phyloP scores from a whole-genome alignment of 2,113 vertebrate species.

The Pangasianodon hypophthalmus region DNA sequence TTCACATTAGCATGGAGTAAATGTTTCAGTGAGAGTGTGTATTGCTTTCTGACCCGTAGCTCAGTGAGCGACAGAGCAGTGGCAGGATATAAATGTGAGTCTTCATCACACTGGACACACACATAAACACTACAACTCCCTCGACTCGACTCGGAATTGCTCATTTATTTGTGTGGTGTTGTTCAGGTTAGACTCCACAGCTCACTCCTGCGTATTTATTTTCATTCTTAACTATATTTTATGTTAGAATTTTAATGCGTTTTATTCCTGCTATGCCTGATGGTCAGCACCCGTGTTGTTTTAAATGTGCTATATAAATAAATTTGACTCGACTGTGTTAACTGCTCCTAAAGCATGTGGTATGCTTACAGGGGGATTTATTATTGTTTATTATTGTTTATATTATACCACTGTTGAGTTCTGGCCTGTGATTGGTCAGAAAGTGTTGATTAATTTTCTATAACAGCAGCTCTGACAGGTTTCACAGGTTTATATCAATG shows the following conservation, averaged over 20 bases:
- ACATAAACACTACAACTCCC: constrained; percentile 68
- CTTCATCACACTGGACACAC: constrained; percentile 71
- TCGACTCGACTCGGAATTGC: constrained; percentile 69
- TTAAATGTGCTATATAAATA: too few relatives aligned
- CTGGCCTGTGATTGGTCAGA: background rate
- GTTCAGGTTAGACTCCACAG: background rate
- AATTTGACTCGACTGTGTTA: background rate
- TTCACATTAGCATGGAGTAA: constrained; percentile 17
- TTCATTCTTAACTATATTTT: too few relatives aligned
- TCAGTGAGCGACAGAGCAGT: constrained; percentile 68
- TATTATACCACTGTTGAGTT: background rate
- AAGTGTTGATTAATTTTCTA: background rate
- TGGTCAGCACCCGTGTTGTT: too few relatives aligned
- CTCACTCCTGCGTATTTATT: background rate
- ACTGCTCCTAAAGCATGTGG: background rate
- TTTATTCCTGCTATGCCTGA: too few relatives aligned
- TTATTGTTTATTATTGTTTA: background rate
- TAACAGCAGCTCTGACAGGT: background rate
- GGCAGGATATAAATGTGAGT: constrained; percentile 76
- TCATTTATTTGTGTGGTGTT: constrained; percentile 61
- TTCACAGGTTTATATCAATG: background rate
- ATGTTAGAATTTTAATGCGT: too few relatives aligned
- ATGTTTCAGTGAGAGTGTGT: constrained; percentile 50
- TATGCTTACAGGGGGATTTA: background rate
- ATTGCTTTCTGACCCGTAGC: background rate